These are phyloP conservation scores for Aphidius colemani DNA, from an alignment of 2,888 invertebrate species.

Conservation along the genomic window DNA sequence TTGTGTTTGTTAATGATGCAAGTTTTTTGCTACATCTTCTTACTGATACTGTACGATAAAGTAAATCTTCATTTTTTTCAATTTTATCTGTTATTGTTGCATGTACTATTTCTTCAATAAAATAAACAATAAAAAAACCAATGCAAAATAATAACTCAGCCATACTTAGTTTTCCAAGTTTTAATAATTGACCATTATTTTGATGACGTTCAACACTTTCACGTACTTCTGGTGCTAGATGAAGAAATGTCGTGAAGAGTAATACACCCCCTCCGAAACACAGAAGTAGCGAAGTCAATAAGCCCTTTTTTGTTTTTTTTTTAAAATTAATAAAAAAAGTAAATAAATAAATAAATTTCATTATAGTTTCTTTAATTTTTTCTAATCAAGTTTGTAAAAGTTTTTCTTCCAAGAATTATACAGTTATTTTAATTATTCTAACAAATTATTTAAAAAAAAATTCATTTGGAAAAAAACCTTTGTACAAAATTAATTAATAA, in stretches of 20 bases:
- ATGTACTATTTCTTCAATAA: slow-evolving; percentile 69
- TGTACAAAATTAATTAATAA: slow-evolving; percentile 28
- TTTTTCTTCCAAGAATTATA: not conserved
- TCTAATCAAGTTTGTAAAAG: slow-evolving; percentile 10
- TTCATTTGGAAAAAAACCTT: slow-evolving; percentile 7
- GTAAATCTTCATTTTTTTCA: slow-evolving; percentile 58
- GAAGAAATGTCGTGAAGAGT: slow-evolving; percentile 69
- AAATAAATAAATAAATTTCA: not conserved
- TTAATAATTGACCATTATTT: slow-evolving; percentile 58
- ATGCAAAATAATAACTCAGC: slow-evolving; percentile 67
- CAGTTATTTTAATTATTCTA: not conserved
- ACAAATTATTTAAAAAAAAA: slow-evolving; percentile 11
- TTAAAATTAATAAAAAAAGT: not conserved
- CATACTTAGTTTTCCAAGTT: slow-evolving; percentile 61
- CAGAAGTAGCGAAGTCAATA: slow-evolving; percentile 65
- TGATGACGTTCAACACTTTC: slow-evolving; percentile 63
- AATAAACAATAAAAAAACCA: slow-evolving; percentile 70
- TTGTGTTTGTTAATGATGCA: slow-evolving; percentile 39
- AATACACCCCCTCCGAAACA: slow-evolving; percentile 72
- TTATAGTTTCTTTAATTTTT: slow-evolving; percentile 6
- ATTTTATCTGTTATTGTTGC: slow-evolving; percentile 57
- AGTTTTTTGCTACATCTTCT: slow-evolving; percentile 60
- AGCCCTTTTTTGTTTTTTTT: slow-evolving; percentile 53
- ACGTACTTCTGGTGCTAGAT: slow-evolving; percentile 70
- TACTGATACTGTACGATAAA: slow-evolving; percentile 65